These are phyloP conservation scores for Meloidogyne hapla DNA, from an alignment of 1,140 invertebrate genomes.

Conservation along the genomic window DNA sequence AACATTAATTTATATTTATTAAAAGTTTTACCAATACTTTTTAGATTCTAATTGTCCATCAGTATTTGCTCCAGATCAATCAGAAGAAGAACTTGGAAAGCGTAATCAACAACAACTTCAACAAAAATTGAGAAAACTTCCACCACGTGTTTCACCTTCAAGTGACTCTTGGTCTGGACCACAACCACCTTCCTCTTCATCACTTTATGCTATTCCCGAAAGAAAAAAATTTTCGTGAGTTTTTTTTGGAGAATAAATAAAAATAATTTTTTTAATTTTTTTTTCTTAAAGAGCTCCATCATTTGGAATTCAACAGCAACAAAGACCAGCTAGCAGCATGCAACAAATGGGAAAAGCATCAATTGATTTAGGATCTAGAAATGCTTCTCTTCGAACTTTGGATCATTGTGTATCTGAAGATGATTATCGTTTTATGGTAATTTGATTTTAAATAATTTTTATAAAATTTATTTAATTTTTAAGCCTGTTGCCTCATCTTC, in stretches of 20 bases:
- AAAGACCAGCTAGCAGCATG: background rate
- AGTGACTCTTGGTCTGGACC: background rate
- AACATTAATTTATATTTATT: background rate
- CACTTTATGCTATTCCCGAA: conserved; percentile 9
- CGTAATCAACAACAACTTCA: conserved; percentile 24
- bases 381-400: background rate
- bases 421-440: background rate
- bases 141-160: background rate
- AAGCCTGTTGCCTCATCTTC: background rate
- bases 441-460: background rate
- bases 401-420: background rate
- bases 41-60: conserved; percentile 59
- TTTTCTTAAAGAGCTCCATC: conserved; percentile 21
- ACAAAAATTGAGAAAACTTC: conserved; percentile 14
- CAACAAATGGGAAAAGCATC: background rate
- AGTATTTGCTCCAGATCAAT: conserved; percentile 54
- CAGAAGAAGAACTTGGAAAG: conserved; percentile 10
- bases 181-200: background rate
- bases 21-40: background rate
- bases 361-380: background rate
- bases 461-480: background rate
- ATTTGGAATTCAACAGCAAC: conserved; percentile 14
- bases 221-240: conserved; percentile 23
- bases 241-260: background rate
- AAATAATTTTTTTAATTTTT: background rate